These are phyloP conservation scores for Psephotus haematonotus DNA, from an alignment of 2,113 vertebrate genomes.

Conservation along the genomic window DNA sequence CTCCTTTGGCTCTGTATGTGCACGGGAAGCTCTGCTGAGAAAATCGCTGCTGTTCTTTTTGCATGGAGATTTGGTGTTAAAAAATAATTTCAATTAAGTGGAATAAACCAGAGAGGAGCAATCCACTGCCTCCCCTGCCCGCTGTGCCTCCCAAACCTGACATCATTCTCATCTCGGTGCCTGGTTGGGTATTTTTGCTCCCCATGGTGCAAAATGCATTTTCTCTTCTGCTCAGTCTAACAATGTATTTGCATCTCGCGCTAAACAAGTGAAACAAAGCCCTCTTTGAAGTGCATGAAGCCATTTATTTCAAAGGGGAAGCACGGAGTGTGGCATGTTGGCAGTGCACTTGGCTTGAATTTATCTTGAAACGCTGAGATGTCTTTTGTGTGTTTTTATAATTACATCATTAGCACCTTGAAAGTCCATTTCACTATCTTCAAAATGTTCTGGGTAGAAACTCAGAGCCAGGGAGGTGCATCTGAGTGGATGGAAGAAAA, in stretches of 20 bases:
- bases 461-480: neutral
- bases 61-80: neutral
- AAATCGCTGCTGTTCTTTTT: neutral
- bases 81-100: neutral
- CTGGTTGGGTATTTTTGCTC: constrained; percentile 3
- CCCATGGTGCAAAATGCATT: neutral
- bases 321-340: constrained; percentile 18
- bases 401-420: constrained; percentile 23
- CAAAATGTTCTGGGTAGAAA: neutral
- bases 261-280: constrained; percentile 47
- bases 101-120: neutral
- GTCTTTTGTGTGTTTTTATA: constrained; percentile 18
- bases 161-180: neutral
- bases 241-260: constrained; percentile 38
- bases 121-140: neutral
- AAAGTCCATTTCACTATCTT: neutral
- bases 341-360: constrained; percentile 39
- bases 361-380: constrained; percentile 24
- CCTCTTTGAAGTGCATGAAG: constrained; percentile 56
- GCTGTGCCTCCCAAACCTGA: neutral
- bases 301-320: constrained; percentile 55
- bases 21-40: neutral
- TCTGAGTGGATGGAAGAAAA: neutral
- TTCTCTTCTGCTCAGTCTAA: neutral
- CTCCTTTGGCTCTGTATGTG: neutral